Evolutionary conservation across 1,140 invertebrate genomes (phyloP), one percentile per base, ranked within the genome.

Genomic region (Leptinotarsa undecemlineata): DNA sequence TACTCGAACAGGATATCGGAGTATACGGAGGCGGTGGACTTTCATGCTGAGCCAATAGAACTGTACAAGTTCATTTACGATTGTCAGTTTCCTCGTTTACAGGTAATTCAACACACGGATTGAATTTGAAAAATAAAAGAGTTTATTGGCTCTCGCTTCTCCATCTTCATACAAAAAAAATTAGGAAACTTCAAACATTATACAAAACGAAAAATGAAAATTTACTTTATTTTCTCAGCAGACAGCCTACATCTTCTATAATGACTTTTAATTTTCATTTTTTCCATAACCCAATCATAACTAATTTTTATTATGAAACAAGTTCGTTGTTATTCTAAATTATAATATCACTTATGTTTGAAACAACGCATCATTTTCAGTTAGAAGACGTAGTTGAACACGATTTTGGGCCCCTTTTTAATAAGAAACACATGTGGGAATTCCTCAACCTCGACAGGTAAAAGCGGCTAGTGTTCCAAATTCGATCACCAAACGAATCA

Each of bases 391-490:
- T 82, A 19, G 63, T 77, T 20, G 77, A 80, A 60, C 77, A 81
- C 57, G 79, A 77, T 74, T 80, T 79, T 61, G 81, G 82, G 19
- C 66, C 61, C 1, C 57, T 82, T 13, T 79, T 83, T 20, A 77
- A 71, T 23, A 82, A 83, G 62, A 33, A 67, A 17, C 63, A 73
- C 20, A 57, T 83, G 21, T 83, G 82, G 82, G 67, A 79, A 17
- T 47, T 76, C 21, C 76, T 83, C 23, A 21, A 69, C 13, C 76
- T 83, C 4, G 74, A 81, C 48, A 68, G 68, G 80, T 81, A 77
- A 76, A 42, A 33, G 5, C 26, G 6, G 26, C 26, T 33, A 33
- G 5, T 6, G 26, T 42, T 42, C 33, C 6, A 42, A 42, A 42
- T 42, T 42, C 33, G 8, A 42, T 11, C 0, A 11, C 8, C 33